Conservation (phyloP, 1,140 invertebrate genomes). For the Sycophaga agraensis region DNA sequence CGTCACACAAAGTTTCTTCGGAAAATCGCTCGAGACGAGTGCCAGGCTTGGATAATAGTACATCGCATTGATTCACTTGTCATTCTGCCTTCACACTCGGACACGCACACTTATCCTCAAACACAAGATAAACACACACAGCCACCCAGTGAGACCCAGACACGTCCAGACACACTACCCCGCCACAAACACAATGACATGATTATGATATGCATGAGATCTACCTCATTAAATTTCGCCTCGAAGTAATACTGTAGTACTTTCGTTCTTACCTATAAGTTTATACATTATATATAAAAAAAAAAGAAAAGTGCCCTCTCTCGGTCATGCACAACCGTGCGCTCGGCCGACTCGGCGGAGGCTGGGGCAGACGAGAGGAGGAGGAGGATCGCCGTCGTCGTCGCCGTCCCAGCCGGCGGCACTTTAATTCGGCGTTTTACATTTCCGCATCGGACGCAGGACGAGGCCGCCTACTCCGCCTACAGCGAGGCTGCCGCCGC, state of each 20-base stretch:
- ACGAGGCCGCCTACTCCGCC: background rate
- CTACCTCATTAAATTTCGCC: conserved; percentile 32
- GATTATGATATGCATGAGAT: conserved; percentile 32
- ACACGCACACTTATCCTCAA: background rate
- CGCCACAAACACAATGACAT: conserved; percentile 4
- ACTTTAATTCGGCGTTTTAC: conserved; percentile 26
- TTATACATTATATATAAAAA: background rate
- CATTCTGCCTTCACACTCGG: conserved; percentile 16
- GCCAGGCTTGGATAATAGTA: conserved; percentile 29
- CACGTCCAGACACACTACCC: background rate
- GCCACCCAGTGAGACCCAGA: background rate
- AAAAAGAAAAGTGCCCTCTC: background rate
- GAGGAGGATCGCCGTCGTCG: no score
- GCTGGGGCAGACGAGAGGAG: no score
- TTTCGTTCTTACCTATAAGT: conserved; percentile 29
- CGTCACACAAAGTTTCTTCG: conserved; percentile 15
- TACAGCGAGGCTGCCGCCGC: background rate
- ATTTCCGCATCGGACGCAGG: conserved; percentile 23
- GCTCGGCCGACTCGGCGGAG: background rate
- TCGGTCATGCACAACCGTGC: background rate
- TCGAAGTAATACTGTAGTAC: conserved; percentile 32
- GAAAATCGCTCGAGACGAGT: conserved; percentile 22
- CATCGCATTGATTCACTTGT: conserved; percentile 25
- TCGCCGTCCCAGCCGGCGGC: background rate
- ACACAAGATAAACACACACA: background rate